A percentile compares a stretch with the other conserved stretches of the same genome.
Conservation (phyloP, 2,888 invertebrate genomes). For the Diadegma fenestrale region DNA sequence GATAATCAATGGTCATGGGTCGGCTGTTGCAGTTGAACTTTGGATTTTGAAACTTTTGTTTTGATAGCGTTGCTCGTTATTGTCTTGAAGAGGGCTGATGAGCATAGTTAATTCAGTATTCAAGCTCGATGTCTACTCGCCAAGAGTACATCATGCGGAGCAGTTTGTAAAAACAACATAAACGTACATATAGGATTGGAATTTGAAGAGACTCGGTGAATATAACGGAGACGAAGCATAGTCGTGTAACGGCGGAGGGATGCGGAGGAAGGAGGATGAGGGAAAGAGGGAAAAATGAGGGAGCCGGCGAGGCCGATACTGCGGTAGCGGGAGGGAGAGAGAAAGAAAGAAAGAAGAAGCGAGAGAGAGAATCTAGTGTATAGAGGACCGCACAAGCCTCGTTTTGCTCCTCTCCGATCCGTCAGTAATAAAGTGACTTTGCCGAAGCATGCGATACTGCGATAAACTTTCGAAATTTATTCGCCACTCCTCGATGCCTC, state of each 20-base stretch:
- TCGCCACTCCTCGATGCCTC: slow-evolving; percentile 71
- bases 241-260: slow-evolving; percentile 21
- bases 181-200: not conserved
- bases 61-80: not conserved
- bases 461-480: slow-evolving; percentile 84
- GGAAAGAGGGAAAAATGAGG: slow-evolving; percentile 45
- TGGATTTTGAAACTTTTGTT: not conserved
- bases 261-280: slow-evolving; percentile 19
- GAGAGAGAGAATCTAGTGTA: slow-evolving; percentile 17
- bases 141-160: not conserved
- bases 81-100: not conserved
- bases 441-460: slow-evolving; percentile 82
- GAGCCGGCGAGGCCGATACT: too few species aligned
- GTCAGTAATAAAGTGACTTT: slow-evolving; percentile 83
- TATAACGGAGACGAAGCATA: slow-evolving; percentile 38
- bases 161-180: slow-evolving; percentile 5
- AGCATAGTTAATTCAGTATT: not conserved
- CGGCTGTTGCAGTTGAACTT: not conserved
- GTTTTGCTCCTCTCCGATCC: slow-evolving; percentile 69
- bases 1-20: not conserved
- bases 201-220: slow-evolving; percentile 29
- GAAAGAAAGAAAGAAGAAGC: slow-evolving; percentile 30
- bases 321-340: slow-evolving; percentile 9
- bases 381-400: slow-evolving; percentile 58
- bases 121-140: not conserved